A percentile compares a stretch with the other conserved stretches of the same genome.
Evolutionary conservation across 2,888 invertebrate species (phyloP).

Genomic region (Aphidius colemani): DNA sequence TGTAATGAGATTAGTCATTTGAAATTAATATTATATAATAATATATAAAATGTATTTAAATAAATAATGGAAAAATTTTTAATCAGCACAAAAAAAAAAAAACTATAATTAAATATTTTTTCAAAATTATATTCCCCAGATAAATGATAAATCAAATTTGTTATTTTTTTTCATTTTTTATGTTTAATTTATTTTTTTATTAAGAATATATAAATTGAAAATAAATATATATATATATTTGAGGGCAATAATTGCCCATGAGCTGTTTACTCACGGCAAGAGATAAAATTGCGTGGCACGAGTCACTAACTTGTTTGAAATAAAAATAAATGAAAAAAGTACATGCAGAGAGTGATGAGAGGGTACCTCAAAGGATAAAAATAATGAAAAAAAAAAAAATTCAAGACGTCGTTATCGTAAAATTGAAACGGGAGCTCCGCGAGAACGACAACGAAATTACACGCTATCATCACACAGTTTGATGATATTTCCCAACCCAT

Average conservation of each 20-base stretch:
- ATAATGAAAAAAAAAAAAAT: neutral
- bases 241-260: neutral
- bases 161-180: too few relatives aligned
- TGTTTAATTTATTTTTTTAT: too few relatives aligned
- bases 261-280: neutral
- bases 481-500: too few relatives aligned
- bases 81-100: neutral
- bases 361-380: neutral
- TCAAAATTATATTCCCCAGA: too few relatives aligned
- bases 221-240: constrained; percentile 15
- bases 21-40: too few relatives aligned
- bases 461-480: neutral
- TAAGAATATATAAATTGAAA: neutral
- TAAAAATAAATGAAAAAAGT: neutral
- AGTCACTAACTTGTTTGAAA: constrained; percentile 1
- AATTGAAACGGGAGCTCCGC: constrained; percentile 24
- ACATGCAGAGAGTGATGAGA: neutral
- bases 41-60: too few relatives aligned
- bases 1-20: too few relatives aligned
- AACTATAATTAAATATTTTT: neutral
- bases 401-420: constrained; percentile 22
- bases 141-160: too few relatives aligned
- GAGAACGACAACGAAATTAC: constrained; percentile 10
- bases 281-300: constrained; percentile 1
- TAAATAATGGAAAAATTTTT: neutral